phyloP scores from a whole-genome alignment of 1,140 invertebrate species.

The Drosophila arizonae region DNA sequence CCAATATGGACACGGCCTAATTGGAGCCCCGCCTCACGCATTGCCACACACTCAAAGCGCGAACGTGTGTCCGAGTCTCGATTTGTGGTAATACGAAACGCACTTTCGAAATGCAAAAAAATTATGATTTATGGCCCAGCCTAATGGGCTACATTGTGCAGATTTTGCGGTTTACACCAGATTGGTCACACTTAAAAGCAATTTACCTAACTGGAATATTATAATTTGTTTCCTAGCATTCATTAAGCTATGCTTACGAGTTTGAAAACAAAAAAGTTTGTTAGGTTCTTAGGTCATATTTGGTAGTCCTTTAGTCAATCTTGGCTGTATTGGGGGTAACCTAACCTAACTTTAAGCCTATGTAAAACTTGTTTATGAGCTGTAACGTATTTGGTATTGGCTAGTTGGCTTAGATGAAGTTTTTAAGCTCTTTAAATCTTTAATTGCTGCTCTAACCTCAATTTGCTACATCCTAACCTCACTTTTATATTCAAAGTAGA shows the following conservation, averaged over 20 bases:
- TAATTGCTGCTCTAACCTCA: slow-evolving; percentile 18
- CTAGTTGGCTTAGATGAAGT: too few species aligned
- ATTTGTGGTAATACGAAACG: slow-evolving; percentile 71
- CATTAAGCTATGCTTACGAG: slow-evolving; percentile 13
- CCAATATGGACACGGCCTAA: slow-evolving; percentile 52
- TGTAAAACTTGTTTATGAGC: too few species aligned
- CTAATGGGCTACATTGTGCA: slow-evolving; percentile 40
- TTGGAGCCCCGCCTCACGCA: slow-evolving; percentile 53
- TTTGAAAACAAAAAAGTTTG: too few species aligned
- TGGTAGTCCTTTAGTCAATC: too few species aligned
- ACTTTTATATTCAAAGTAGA: slow-evolving; percentile 1
- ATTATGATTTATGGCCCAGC: slow-evolving; percentile 64
- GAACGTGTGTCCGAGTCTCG: slow-evolving; percentile 30
- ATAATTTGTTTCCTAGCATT: slow-evolving; percentile 10
- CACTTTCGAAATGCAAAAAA: slow-evolving; percentile 63
- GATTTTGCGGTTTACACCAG: slow-evolving; percentile 6
- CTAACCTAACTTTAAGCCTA: too few species aligned
- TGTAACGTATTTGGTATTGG: too few species aligned
- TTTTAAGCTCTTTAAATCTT: not conserved
- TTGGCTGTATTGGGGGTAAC: too few species aligned
- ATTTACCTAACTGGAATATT: slow-evolving; percentile 9
- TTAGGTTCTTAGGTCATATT: too few species aligned
- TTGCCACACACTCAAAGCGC: slow-evolving; percentile 36
- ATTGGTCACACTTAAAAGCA: slow-evolving; percentile 4
- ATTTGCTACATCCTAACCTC: slow-evolving; percentile 1